phyloP scores from a whole-genome alignment of 2,113 vertebrate genomes.

The Anoura caudifer region DNA sequence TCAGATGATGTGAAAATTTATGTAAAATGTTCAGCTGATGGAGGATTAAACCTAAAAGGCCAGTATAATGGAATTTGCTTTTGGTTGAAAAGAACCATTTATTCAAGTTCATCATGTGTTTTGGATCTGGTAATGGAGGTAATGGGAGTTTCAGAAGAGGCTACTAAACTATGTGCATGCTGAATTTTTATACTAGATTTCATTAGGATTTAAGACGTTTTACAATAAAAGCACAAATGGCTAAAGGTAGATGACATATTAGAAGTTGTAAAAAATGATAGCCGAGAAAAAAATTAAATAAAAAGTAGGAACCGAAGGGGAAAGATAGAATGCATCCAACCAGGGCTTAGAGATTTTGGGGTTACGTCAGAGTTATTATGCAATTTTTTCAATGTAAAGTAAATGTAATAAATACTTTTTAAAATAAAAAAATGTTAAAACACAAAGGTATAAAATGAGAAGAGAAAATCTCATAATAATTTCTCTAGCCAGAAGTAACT shows the following conservation, averaged over 20 bases:
- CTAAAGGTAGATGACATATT: not conserved
- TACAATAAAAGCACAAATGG: not conserved
- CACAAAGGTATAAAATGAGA: not conserved
- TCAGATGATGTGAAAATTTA: constrained; percentile 48
- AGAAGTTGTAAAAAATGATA: not conserved
- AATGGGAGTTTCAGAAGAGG: constrained; percentile 7
- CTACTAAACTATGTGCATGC: not conserved
- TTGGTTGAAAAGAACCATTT: not conserved
- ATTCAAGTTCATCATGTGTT: constrained; percentile 23
- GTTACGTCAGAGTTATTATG: not conserved
- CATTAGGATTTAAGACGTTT: not conserved
- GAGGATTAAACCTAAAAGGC: constrained; percentile 47
- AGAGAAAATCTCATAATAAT: not conserved
- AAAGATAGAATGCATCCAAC: not conserved
- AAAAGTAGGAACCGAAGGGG: not conserved
- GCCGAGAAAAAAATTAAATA: constrained; percentile 3
- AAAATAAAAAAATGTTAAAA: not conserved
- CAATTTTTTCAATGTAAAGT: not conserved
- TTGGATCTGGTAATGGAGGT: constrained; percentile 1
- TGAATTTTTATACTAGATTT: constrained; percentile 23
- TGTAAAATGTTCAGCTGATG: constrained; percentile 29
- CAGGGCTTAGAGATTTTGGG: not conserved
- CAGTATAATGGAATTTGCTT: not conserved
- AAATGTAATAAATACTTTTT: not conserved
- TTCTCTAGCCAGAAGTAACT: not conserved